Percentiles rank a stretch among this genome's conserved stretches.
These are phyloP conservation scores for Apomyelois bistriatella DNA, from an alignment of 2,888 invertebrate species.

Conservation along the genomic window DNA sequence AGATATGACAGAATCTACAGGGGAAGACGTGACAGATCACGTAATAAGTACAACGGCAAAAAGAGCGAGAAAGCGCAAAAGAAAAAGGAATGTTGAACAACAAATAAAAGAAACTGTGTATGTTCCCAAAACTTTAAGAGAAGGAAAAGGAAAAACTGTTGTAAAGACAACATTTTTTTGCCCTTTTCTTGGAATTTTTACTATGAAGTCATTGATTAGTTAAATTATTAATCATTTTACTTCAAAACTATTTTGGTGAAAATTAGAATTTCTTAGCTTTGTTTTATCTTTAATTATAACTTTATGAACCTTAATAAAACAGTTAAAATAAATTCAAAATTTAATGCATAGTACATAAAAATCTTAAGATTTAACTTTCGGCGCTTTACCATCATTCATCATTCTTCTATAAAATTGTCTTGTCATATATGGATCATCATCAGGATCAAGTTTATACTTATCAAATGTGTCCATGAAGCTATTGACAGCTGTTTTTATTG, in stretches of 20 bases:
- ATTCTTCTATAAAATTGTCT: conserved; percentile 60
- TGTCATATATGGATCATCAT: conserved; percentile 64
- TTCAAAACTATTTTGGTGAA: no score
- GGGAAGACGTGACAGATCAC: no score
- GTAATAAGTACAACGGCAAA: not conserved
- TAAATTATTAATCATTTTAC: no score
- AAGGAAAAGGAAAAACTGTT: conserved; percentile 22
- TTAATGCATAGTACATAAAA: not conserved
- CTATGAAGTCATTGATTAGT: conserved; percentile 41
- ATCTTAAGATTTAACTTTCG: not conserved
- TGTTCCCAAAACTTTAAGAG: conserved; percentile 17
- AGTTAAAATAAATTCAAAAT: not conserved
- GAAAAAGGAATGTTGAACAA: not conserved
- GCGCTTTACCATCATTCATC: conserved; percentile 30
- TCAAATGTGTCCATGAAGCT: conserved; percentile 62
- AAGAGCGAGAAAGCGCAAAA: not conserved
- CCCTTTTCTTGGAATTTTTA: conserved; percentile 57
- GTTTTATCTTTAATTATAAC: no score
- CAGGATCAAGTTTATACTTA: conserved; percentile 47
- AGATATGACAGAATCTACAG: not conserved
- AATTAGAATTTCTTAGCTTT: no score
- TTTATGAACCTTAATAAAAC: not conserved
- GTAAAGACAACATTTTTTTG: conserved; percentile 53
- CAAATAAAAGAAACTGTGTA: not conserved
- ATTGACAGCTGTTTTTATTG: conserved; percentile 55